A percentile compares a stretch with the other conserved stretches of the same genome.
phyloP scores from a whole-genome alignment of 2,888 invertebrate genomes.

The Myopa testacea region DNA sequence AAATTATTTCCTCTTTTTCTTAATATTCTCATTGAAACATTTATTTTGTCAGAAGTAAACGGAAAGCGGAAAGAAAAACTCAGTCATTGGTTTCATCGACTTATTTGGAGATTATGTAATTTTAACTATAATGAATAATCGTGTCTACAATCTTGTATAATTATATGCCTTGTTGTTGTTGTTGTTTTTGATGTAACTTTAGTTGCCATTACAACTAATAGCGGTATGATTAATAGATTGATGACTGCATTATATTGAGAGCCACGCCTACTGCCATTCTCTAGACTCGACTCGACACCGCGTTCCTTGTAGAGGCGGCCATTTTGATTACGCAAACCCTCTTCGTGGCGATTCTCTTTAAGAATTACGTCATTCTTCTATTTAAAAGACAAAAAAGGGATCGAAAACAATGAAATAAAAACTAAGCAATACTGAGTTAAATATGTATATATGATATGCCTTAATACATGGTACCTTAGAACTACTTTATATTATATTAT shows the following conservation, averaged over 20 bases:
- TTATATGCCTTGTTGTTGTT: slow-evolving; percentile 26
- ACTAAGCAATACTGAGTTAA: background rate
- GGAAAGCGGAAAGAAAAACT: background rate
- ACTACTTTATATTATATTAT: too few species aligned
- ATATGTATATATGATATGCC: background rate
- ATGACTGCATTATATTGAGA: slow-evolving; percentile 40
- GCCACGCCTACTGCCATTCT: slow-evolving; percentile 50
- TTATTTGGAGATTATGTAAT: background rate
- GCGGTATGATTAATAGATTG: slow-evolving; percentile 52
- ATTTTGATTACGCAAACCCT: slow-evolving; percentile 65
- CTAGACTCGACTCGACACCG: slow-evolving; percentile 55
- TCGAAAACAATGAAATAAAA: background rate
- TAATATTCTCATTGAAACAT: slow-evolving; percentile 4
- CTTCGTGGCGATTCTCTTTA: slow-evolving; percentile 66
- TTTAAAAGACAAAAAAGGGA: background rate
- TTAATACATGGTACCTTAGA: too few species aligned
- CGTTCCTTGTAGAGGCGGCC: slow-evolving; percentile 66
- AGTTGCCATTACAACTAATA: slow-evolving; percentile 53
- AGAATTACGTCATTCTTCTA: slow-evolving; percentile 64
- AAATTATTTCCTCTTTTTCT: background rate
- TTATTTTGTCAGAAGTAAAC: background rate
- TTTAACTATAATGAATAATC: slow-evolving; percentile 28
- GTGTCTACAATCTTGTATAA: background rate
- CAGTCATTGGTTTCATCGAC: background rate
- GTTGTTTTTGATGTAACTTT: slow-evolving; percentile 42